Evolutionary conservation across 2,797 vertebrate species (phyloP), one percentile per base, ranked within the genome.

Genomic region (Hoplostethus atlanticus): DNA sequence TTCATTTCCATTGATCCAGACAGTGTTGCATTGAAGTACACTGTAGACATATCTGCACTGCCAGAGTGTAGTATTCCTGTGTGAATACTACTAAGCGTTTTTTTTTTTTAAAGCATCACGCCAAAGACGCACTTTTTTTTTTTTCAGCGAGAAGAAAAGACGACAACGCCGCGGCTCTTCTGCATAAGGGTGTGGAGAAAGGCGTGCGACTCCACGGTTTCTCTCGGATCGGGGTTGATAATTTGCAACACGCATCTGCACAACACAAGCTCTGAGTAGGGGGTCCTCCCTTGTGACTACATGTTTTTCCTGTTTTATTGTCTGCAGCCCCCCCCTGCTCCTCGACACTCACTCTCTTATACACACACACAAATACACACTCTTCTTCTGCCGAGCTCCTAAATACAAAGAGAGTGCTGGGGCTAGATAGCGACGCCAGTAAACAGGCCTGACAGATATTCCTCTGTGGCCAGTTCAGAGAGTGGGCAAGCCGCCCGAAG

Each of bases 401-500:
- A 80, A 83, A 87, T 65, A 72, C 74, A 81, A 50, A 34, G 40
- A 55, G 52, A 71, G 84, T 76, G 84, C 50, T 52, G 30, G 57
- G 38, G 62, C 80, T 88, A 79, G 80, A 89, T 84, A 87, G 83
- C 83, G 68, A 56, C 15, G 61, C 62, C 83, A 77, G 80, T 89
- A 93, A 91, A 73, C 76, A 64, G 80, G 77, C 77, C 82, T 92
- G 92, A 92, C 90, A 92, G 89, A 84, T 89, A 92, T 89, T 91
- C 91, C 92, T 91, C 73, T 83, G 90, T 87, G 90, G 83, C 83
- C 80, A 46, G 86, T 81, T 83, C 87, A 89, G 85, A 83, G 77
- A 86, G 85, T 90, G 80, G 91, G 88, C 89, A 83, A 48, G 60
- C 42, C 66, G 85, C 90, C 86, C 47, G 34, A 67, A 87, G 84